Percentiles rank a stretch among this genome's conserved stretches.
These are phyloP conservation scores for Palythoa grandiflora DNA, from an alignment of 92 coral and sea anemone genomes.

Conservation along the genomic window DNA sequence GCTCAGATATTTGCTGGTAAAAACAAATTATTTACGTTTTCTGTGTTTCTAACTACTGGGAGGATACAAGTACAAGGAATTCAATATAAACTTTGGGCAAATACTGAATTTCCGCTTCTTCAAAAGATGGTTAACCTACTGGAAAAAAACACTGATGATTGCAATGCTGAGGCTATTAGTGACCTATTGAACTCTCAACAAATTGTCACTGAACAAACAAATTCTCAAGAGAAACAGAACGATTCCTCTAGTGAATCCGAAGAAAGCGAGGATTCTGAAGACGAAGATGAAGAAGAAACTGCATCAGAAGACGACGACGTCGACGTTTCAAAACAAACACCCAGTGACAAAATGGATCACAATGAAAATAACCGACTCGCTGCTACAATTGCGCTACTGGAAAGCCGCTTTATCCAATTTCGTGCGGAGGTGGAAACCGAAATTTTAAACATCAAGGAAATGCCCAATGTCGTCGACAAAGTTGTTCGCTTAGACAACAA, in stretches of 20 bases:
- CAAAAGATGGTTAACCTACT: slow-evolving; percentile 27
- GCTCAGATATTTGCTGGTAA: slow-evolving; percentile 24
- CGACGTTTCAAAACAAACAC: slow-evolving; percentile 22
- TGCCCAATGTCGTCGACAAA: slow-evolving; percentile 37
- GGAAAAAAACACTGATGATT: slow-evolving; percentile 7
- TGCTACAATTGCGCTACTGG: slow-evolving; percentile 36
- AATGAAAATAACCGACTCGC: slow-evolving; percentile 28
- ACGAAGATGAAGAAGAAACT: slow-evolving; percentile 19
- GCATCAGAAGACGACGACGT: slow-evolving; percentile 7
- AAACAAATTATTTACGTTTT: slow-evolving; percentile 40
- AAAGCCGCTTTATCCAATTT: slow-evolving; percentile 35
- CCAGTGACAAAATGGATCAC: slow-evolving; percentile 27
- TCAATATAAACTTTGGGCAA: slow-evolving; percentile 37
- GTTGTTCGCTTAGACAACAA: slow-evolving; percentile 55
- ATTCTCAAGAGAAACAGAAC: neutral
- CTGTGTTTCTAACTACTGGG: slow-evolving; percentile 51
- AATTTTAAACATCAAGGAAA: slow-evolving; percentile 29
- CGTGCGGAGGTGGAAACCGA: slow-evolving; percentile 40
- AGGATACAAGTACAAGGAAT: slow-evolving; percentile 49
- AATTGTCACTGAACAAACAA: slow-evolving; percentile 16
- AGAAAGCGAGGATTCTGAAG: slow-evolving; percentile 25
- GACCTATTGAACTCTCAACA: slow-evolving; percentile 28
- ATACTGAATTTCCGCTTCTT: slow-evolving; percentile 52
- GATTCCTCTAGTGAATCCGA: slow-evolving; percentile 31
- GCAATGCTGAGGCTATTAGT: slow-evolving; percentile 1